Evolutionary conservation across 2,797 vertebrate genomes (phyloP), one percentile per base, ranked within the genome.

Genomic region (Tenualosa thibaudeaui): DNA sequence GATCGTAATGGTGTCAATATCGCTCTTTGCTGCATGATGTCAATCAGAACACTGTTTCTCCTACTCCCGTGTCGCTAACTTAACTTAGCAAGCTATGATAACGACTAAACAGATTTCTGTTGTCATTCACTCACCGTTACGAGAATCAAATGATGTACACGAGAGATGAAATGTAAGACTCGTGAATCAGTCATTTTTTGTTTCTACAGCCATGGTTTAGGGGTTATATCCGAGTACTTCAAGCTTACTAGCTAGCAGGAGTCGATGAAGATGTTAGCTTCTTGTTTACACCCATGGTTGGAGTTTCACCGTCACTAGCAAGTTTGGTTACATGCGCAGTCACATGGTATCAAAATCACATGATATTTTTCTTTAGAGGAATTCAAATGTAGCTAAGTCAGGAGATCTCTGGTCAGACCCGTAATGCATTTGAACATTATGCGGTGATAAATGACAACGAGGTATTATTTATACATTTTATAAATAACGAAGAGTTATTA

Each of bases 321-420:
- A 46, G 71, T 78, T 78, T 46, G 71, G 71, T 78, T 78, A 46
- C 15, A 2, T 82, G 5, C 0, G 71, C 31, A 86, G 87, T 92
- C 91, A 92, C 90, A 75, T 92, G 91, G 86, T 81, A 22, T 51
- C 50, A 37, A 71, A 86, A 85, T 85, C 90, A 89, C 90, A 85
- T 89, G 89, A 89, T 86, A 84, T 81, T 88, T 85, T 78, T 60
- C 24, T 58, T 46, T n/a, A 24, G 46, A 62, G 60, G 71, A 78
- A 78, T 78, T 40, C 46, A 62, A 62, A 62, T 22, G 71, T 46
- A 46, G 71, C 71, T 78, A 19, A 37, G 71, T 78, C 37, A 78
- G 37, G 22, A 24, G n/a, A n/a, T 43, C 5, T 17, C 3, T 40
- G 40, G 19, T 7, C 58, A 24, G 40, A 37, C 15, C 15, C 65